Percentiles rank a stretch among this genome's conserved stretches.
Evolutionary conservation across 2,113 vertebrate genomes (phyloP).

Genomic region (Amblyopsis rosae): DNA sequence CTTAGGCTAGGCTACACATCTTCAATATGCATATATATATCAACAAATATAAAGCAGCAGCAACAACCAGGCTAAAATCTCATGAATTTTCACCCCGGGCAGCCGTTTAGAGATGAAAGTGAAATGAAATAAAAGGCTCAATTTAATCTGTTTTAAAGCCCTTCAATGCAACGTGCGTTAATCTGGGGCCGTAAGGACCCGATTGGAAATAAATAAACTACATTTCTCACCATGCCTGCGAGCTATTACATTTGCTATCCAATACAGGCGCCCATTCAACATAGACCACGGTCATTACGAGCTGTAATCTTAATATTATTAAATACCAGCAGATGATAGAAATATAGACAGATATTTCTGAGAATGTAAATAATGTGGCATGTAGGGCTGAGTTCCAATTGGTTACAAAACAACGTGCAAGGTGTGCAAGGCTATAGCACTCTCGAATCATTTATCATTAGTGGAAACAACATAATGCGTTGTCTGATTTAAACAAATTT

Average conservation of each 20-base stretch:
- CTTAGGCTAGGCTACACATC: too few species aligned
- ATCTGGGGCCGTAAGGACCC: conserved; percentile 88
- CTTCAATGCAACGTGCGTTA: conserved; percentile 89
- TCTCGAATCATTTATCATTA: too few species aligned
- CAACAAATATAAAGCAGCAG: conserved; percentile 58
- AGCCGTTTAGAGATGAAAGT: conserved; percentile 97
- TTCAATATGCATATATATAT: conserved; percentile 26
- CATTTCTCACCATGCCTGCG: conserved; percentile 87
- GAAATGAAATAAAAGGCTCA: conserved; percentile 94
- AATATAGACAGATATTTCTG: conserved; percentile 80
- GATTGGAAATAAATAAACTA: conserved; percentile 90
- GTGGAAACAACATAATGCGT: too few species aligned
- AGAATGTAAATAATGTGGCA: conserved; percentile 74
- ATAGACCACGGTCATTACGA: conserved; percentile 90
- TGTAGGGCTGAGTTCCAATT: not conserved
- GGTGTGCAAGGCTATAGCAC: too few species aligned
- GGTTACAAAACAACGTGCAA: too few species aligned
- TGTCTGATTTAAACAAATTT: too few species aligned
- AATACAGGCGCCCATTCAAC: conserved; percentile 88
- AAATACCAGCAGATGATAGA: conserved; percentile 85
- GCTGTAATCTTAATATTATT: conserved; percentile 92
- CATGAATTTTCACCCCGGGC: conserved; percentile 85
- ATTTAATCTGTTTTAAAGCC: conserved; percentile 98
- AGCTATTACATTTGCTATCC: conserved; percentile 90
- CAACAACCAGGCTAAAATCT: conserved; percentile 67